Percentiles rank a stretch among this genome's conserved stretches.
These are phyloP conservation scores for Cephus pygmeus DNA, from an alignment of 2,888 invertebrate genomes.

Conservation along the genomic window DNA sequence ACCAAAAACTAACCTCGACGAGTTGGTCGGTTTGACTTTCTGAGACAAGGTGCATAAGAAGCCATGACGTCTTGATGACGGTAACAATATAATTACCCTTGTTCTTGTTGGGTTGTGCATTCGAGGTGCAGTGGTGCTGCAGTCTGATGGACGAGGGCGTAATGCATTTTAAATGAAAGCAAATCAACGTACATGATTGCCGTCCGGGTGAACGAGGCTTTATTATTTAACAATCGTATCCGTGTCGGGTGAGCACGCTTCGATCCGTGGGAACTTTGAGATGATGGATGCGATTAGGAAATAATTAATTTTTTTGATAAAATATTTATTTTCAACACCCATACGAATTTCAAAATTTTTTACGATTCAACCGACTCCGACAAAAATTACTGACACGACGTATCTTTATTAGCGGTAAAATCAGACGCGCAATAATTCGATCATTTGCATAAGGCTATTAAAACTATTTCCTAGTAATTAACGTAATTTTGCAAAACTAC, in stretches of 20 bases:
- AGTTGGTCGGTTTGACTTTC: slow-evolving; percentile 9
- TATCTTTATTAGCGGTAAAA: neutral
- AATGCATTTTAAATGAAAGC: neutral
- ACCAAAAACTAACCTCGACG: slow-evolving; percentile 23
- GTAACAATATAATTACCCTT: slow-evolving; percentile 42
- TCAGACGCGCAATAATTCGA: neutral
- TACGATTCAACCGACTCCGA: neutral
- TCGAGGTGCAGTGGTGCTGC: slow-evolving; percentile 11
- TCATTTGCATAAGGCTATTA: neutral
- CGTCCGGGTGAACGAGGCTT: neutral
- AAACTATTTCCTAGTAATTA: neutral
- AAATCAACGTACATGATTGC: neutral
- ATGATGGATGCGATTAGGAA: neutral
- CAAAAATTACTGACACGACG: neutral
- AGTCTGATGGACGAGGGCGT: slow-evolving; percentile 23
- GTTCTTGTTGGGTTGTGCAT: slow-evolving; percentile 20
- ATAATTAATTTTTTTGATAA: neutral
- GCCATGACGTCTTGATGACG: slow-evolving; percentile 37
- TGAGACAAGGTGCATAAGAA: slow-evolving; percentile 21
- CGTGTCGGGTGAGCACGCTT: neutral
- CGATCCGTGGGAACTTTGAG: neutral
- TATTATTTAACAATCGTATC: neutral
- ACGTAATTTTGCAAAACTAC: neutral
- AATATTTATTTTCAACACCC: no score
- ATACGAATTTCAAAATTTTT: neutral